Percentiles rank a stretch among this genome's conserved stretches.
phyloP scores from a whole-genome alignment of 2,797 vertebrate species.

The Acomys russatus region DNA sequence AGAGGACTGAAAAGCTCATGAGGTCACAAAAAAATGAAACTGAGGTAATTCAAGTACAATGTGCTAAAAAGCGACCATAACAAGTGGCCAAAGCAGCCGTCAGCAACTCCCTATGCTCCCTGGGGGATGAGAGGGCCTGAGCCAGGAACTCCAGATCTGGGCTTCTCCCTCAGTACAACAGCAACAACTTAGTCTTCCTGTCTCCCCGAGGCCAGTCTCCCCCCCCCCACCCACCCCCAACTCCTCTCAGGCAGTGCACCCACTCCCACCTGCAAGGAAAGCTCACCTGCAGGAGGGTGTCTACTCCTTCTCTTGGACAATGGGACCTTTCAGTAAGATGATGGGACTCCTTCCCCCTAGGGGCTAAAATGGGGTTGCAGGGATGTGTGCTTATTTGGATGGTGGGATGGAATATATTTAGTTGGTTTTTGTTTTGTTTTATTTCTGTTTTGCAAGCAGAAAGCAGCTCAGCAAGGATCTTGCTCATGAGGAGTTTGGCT shows the following conservation, averaged over 20 bases:
- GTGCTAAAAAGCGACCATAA: conserved; percentile 90
- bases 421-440: background rate
- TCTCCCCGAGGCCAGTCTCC: background rate
- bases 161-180: background rate
- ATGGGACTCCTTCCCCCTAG: background rate
- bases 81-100: conserved; percentile 55
- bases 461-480: conserved; percentile 61
- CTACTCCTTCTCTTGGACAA: background rate
- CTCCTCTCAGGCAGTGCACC: background rate
- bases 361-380: background rate
- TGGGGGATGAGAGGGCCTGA: background rate
- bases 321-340: background rate
- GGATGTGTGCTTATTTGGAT: background rate
- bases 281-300: background rate
- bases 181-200: background rate
- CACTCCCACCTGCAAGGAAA: background rate
- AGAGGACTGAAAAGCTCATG: conserved; percentile 93
- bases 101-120: background rate
- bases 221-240: no score
- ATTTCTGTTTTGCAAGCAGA: conserved; percentile 63
- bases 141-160: conserved; percentile 22
- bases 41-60: conserved; percentile 99
- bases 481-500: background rate
- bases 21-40: conserved; percentile 93
- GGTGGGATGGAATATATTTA: background rate